Percentiles rank a stretch among this genome's conserved stretches.
phyloP scores from a whole-genome alignment of 2,113 vertebrate species.

The Callorhinus ursinus region DNA sequence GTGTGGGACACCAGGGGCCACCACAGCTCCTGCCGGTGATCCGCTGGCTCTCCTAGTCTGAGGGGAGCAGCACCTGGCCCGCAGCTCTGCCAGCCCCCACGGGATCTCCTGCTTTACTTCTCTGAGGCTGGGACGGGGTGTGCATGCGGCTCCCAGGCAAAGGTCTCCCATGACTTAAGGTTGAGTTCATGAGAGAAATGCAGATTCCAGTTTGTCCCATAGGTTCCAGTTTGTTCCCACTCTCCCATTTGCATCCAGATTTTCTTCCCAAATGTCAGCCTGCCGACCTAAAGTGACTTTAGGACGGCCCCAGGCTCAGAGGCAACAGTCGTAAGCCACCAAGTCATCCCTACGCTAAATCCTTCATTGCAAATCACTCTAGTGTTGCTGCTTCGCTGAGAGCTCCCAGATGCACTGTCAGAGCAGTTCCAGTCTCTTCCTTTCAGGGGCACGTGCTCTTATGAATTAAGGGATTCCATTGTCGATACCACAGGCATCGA shows the following conservation, averaged over 20 bases:
- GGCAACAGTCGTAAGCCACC: background rate
- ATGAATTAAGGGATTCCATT: background rate
- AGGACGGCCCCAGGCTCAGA: background rate
- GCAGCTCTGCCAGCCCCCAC: background rate
- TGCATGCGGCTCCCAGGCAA: background rate
- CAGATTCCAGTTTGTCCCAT: background rate
- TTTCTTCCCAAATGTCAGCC: background rate
- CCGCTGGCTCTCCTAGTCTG: background rate
- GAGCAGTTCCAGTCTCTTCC: background rate
- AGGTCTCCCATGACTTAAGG: background rate
- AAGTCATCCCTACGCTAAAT: background rate
- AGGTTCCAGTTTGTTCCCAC: background rate
- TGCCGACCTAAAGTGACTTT: background rate
- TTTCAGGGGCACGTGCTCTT: background rate
- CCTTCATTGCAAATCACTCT: background rate
- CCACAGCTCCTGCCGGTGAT: rapidly evolving
- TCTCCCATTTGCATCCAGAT: background rate
- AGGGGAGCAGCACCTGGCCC: background rate
- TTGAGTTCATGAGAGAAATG: background rate
- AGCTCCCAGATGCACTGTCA: background rate
- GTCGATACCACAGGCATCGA: background rate
- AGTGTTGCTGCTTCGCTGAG: background rate
- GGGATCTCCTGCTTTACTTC: background rate
- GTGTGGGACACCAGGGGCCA: background rate
- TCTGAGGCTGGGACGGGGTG: background rate